phyloP scores from a whole-genome alignment of 1,140 invertebrate genomes.

The Drosophila sp. region DNA sequence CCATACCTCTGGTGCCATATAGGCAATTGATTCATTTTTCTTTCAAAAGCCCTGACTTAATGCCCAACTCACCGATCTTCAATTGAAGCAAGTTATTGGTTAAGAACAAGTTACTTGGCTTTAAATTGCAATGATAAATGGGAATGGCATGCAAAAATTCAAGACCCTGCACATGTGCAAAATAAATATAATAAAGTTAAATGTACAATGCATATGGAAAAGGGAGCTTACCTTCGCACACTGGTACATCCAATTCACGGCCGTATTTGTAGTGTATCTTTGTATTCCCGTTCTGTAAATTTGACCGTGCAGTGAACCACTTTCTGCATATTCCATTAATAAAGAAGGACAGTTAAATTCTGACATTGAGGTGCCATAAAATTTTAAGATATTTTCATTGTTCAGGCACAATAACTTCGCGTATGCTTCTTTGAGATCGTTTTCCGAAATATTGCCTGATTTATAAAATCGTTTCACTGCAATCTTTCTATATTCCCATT shows the following conservation, averaged over 20 bases:
- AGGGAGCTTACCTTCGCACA: not conserved
- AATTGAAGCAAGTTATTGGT: not conserved
- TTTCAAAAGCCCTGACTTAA: not conserved
- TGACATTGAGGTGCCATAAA: not conserved
- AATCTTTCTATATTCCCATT: not conserved
- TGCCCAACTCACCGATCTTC: slow-evolving; percentile 8
- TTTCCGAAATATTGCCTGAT: not conserved
- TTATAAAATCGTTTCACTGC: not conserved
- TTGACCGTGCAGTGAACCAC: slow-evolving; percentile 7
- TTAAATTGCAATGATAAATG: slow-evolving; percentile 12
- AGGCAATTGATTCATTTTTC: not conserved
- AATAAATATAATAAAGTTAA: no score
- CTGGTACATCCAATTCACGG: slow-evolving; percentile 21
- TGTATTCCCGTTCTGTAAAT: not conserved
- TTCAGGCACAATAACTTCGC: not conserved
- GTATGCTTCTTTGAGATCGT: not conserved
- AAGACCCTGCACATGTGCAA: not conserved
- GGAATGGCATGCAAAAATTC: slow-evolving; percentile 2
- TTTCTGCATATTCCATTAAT: slow-evolving; percentile 12
- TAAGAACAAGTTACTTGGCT: slow-evolving; percentile 13
- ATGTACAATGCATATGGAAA: not conserved
- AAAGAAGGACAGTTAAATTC: not conserved
- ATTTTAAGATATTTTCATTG: not conserved
- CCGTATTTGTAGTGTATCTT: not conserved
- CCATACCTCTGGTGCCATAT: slow-evolving; percentile 5